Base-by-base conservation (phyloP, 2,888 invertebrate species). In the Epiblema foenella region DNA sequence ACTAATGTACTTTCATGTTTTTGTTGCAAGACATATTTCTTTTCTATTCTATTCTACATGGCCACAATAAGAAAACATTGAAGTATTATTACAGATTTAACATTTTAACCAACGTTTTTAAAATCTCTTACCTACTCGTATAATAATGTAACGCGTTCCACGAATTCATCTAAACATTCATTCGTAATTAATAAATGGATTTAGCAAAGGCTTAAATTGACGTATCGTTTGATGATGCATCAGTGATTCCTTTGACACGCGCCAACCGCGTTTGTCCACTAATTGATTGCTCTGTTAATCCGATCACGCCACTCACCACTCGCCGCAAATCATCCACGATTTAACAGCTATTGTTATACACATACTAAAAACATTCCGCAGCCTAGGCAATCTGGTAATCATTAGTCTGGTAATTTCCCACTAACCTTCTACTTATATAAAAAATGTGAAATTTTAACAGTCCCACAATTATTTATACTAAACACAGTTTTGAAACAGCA, bases 271-370 rank as follows among this genome's bases (percentile, higher is more conserved):
- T 59, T 65, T 52, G 64, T 51, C 42, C 65, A 54, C 37, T 65
- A 70, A 70, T 70, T 37, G 52, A 70, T 70, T 70, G 52, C 52
- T 59, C 29, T 29, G 65, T 51, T 70, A 66, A 70, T 65, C 70
- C 68, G 68, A 63, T 72, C 42, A 59, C 17, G 54, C 56, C 62
- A 29, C 54, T 33, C 52, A 18, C 63, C 18, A 20, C 15, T 46
- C n/a, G 29, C 20, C 56, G 49, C 63, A 68, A 68, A 72, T 46
- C 59, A 56, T 60, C 37, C 65, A 33, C 57, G 39, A 64, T 70
- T 58, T 33, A 42, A n/a, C 49, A 37, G 11, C 37, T 29, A 33
- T 37, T 18, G 18, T 37, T 51, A 8, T 10, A 33, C 18, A 20
- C 51, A 62, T 62, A 49, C 11, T 62, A 18, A 62, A 18, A 18